Evolutionary conservation across 1,140 invertebrate species (phyloP).

Genomic region (Tetragnatha versicolor): DNA sequence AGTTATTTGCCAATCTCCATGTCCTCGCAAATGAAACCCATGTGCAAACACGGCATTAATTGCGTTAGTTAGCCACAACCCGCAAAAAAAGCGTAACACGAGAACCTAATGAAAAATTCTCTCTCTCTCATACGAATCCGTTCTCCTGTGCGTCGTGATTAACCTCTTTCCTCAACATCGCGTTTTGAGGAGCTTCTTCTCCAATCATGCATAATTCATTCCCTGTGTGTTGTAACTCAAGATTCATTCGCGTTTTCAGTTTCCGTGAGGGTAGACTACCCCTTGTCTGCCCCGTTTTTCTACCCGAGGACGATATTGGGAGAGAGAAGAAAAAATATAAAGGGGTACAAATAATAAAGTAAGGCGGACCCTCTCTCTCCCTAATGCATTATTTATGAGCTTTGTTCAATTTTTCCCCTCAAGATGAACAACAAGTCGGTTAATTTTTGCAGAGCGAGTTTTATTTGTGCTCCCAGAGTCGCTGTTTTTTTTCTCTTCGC

Average conservation of each 20-base stretch:
- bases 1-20: slow-evolving; percentile 4
- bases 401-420: slow-evolving; percentile 32
- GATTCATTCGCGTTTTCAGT: slow-evolving; percentile 42
- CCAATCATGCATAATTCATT: slow-evolving; percentile 53
- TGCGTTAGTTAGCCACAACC: slow-evolving; percentile 8
- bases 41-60: slow-evolving; percentile 41
- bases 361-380: background rate
- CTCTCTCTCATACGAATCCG: slow-evolving; percentile 19
- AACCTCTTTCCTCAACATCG: slow-evolving; percentile 40
- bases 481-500: slow-evolving; percentile 11
- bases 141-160: slow-evolving; percentile 19
- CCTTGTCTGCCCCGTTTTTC: slow-evolving; percentile 43
- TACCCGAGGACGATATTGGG: slow-evolving; percentile 38
- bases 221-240: slow-evolving; percentile 40
- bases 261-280: slow-evolving; percentile 36
- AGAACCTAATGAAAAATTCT: slow-evolving; percentile 42
- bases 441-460: slow-evolving; percentile 45
- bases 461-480: slow-evolving; percentile 37
- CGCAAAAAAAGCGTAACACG: slow-evolving; percentile 6
- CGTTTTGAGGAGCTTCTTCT: slow-evolving; percentile 35
- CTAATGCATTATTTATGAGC: slow-evolving; percentile 50
- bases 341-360: slow-evolving; percentile 22
- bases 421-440: slow-evolving; percentile 48
- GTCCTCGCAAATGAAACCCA: background rate
- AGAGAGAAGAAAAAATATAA: slow-evolving; percentile 39